These are phyloP conservation scores for Amphipoea oculea DNA, from an alignment of 2,888 invertebrate genomes.

Conservation along the genomic window DNA sequence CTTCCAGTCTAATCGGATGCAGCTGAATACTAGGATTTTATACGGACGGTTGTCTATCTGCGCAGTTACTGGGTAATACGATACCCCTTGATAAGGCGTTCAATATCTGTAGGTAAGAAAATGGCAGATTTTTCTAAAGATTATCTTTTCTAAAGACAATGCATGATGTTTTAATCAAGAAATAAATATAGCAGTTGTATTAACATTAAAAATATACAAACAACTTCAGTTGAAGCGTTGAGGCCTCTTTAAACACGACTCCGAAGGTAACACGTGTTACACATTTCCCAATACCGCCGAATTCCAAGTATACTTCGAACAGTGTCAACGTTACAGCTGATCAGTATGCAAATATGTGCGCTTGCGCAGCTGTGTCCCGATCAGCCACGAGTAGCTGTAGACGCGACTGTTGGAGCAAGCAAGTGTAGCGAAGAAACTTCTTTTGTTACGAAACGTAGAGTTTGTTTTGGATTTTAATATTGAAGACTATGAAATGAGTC, in stretches of 20 bases:
- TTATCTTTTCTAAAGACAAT: not conserved
- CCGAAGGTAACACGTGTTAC: constrained; percentile 50
- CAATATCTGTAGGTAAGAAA: not conserved
- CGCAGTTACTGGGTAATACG: too few relatives aligned
- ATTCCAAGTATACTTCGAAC: constrained; percentile 41
- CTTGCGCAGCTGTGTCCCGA: constrained; percentile 58
- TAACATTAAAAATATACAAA: not conserved
- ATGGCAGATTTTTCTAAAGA: not conserved
- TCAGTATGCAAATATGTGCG: constrained; percentile 59
- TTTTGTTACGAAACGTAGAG: not conserved
- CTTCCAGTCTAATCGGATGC: too few relatives aligned
- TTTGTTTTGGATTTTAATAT: not conserved
- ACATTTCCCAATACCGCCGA: constrained; percentile 51
- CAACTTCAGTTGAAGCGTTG: not conserved
- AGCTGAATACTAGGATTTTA: too few relatives aligned
- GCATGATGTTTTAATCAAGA: not conserved
- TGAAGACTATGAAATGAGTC: not conserved
- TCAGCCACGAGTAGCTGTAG: not conserved
- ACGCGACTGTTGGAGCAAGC: not conserved
- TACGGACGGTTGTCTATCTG: too few relatives aligned
- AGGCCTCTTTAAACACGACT: constrained; percentile 40
- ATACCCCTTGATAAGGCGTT: not conserved
- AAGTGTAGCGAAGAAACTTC: constrained; percentile 30
- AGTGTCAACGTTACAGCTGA: constrained; percentile 43
- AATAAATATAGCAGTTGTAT: not conserved